Evolutionary conservation across 2,888 invertebrate species (phyloP).

Genomic region (Drosophila kokeensis): DNA sequence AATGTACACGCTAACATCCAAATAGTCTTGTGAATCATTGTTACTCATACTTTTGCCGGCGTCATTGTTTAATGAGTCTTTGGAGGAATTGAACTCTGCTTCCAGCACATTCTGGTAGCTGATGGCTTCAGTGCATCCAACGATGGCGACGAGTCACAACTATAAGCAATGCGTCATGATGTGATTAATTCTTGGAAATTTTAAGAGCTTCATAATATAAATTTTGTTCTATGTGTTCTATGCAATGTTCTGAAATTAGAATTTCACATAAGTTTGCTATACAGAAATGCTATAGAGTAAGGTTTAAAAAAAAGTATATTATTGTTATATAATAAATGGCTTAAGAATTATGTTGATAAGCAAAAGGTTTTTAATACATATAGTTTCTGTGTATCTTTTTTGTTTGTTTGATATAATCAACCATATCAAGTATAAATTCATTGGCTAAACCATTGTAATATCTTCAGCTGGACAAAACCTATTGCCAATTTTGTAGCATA

Average conservation of each 20-base stretch:
- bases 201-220: too few relatives aligned
- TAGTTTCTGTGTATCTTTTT: background rate
- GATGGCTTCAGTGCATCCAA: conserved; percentile 10
- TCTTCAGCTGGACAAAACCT: background rate
- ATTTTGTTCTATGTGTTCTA: too few relatives aligned
- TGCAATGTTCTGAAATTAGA: too few relatives aligned
- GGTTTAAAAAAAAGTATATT: too few relatives aligned
- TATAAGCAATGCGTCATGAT: too few relatives aligned
- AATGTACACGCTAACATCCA: background rate
- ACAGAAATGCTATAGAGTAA: too few relatives aligned
- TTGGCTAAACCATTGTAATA: background rate
- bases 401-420: background rate
- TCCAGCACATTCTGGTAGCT: conserved; percentile 5
- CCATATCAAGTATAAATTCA: background rate
- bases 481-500: conserved; percentile 5
- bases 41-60: background rate
- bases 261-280: too few relatives aligned
- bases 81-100: conserved; percentile 26
- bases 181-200: too few relatives aligned
- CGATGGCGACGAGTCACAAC: background rate
- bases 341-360: background rate
- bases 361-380: background rate
- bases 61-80: conserved; percentile 76
- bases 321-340: background rate
- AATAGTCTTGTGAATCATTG: background rate